A percentile compares a stretch with the other conserved stretches of the same genome.
Evolutionary conservation across 2,888 invertebrate species (phyloP).

Genomic region (Hirudinaria manillensis): DNA sequence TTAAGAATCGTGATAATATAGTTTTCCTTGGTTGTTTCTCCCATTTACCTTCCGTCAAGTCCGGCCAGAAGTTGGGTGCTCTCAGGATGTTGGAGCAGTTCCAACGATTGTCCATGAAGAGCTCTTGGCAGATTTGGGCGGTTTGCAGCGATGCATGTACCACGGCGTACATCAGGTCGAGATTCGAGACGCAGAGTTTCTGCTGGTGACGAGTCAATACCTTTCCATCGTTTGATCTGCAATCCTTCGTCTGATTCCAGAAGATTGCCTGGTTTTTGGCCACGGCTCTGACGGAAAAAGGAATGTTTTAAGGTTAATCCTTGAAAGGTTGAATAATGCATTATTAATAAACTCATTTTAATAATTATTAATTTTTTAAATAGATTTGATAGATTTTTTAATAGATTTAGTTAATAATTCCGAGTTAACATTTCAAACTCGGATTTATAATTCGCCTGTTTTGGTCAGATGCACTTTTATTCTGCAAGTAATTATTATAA

Average conservation of each 20-base stretch:
- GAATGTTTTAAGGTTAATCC: too few species aligned
- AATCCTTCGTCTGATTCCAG: slow-evolving; percentile 37
- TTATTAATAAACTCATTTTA: too few species aligned
- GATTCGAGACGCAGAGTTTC: slow-evolving; percentile 46
- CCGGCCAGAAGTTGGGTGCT: slow-evolving; percentile 70
- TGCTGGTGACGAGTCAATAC: slow-evolving; percentile 46
- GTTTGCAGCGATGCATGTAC: slow-evolving; percentile 68
- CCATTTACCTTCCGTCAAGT: slow-evolving; percentile 67
- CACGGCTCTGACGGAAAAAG: slow-evolving; percentile 24
- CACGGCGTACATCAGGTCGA: slow-evolving; percentile 65
- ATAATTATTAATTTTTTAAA: too few species aligned
- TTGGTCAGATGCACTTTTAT: too few species aligned
- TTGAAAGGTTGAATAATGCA: too few species aligned
- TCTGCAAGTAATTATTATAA: too few species aligned
- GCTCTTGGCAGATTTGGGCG: slow-evolving; percentile 63
- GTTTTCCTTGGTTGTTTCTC: neutral
- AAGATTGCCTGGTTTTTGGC: slow-evolving; percentile 27
- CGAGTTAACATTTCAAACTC: too few species aligned
- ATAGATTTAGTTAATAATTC: too few species aligned
- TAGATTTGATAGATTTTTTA: too few species aligned
- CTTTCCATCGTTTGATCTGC: slow-evolving; percentile 27
- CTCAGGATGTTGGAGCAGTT: slow-evolving; percentile 72
- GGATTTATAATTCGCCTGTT: too few species aligned
- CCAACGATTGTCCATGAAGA: slow-evolving; percentile 71
- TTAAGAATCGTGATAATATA: neutral